Conservation (phyloP, 1,140 invertebrate species). For the Scylla paramamosain region DNA sequence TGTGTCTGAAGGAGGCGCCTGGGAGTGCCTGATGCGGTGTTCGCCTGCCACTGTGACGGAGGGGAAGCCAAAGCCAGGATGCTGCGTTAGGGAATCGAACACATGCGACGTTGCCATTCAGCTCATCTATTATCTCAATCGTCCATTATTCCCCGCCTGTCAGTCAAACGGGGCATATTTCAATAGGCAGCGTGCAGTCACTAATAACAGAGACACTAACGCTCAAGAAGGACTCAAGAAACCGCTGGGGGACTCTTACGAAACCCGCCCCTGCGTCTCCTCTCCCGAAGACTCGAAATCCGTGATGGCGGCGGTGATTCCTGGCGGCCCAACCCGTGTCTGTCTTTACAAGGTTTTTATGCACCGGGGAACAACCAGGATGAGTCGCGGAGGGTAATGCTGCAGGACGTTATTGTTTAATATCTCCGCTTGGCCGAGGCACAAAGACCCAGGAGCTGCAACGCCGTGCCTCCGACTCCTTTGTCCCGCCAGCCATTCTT, state of each 20-base stretch:
- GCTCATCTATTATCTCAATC: constrained; percentile 67
- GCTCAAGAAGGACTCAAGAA: constrained; percentile 24
- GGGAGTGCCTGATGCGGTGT: not conserved
- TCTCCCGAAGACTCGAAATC: not conserved
- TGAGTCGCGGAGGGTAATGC: constrained; percentile 58
- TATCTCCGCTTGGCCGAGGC: constrained; percentile 63
- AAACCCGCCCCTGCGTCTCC: not conserved
- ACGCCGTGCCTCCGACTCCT: not conserved
- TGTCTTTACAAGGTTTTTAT: constrained; percentile 54
- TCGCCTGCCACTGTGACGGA: not conserved
- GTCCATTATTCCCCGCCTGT: constrained; percentile 69
- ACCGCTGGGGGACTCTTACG: not conserved
- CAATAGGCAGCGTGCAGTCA: constrained; percentile 72
- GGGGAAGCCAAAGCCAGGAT: not conserved
- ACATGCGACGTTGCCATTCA: constrained; percentile 52
- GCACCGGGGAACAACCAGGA: constrained; percentile 57
- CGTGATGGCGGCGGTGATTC: not conserved
- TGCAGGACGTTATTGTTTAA: constrained; percentile 62
- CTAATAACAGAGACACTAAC: constrained; percentile 56
- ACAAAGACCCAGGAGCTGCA: constrained; percentile 23
- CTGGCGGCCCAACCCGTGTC: not conserved
- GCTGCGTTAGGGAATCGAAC: constrained; percentile 8
- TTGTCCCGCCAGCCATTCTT: not conserved
- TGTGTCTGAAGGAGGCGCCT: not conserved
- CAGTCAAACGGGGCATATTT: constrained; percentile 73